Evolutionary conservation across 2,888 invertebrate genomes (phyloP).

Genomic region (Agonopterix heracliana): DNA sequence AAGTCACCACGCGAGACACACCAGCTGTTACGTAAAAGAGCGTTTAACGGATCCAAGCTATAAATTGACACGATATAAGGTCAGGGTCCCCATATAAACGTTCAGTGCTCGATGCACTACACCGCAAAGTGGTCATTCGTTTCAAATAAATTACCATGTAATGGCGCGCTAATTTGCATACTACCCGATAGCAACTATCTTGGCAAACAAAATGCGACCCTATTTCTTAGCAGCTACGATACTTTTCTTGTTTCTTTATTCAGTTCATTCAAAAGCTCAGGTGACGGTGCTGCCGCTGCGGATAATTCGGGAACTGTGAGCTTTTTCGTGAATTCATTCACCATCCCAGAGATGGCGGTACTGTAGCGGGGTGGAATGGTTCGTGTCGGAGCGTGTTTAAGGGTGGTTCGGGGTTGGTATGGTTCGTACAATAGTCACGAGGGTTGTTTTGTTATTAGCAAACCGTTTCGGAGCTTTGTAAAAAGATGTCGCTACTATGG

Average conservation of each 20-base stretch:
- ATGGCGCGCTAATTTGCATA: constrained; percentile 75
- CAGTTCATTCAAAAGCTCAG: constrained; percentile 65
- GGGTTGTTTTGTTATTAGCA: constrained; percentile 18
- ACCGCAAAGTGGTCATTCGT: constrained; percentile 76
- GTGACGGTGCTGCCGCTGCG: constrained; percentile 41
- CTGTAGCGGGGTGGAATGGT: constrained; percentile 25
- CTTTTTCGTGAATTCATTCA: constrained; percentile 50
- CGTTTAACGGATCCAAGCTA: constrained; percentile 64
- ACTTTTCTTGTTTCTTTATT: constrained; percentile 23
- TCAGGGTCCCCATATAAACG: constrained; percentile 73
- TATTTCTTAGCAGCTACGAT: constrained; percentile 26
- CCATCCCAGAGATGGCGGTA: constrained; percentile 65
- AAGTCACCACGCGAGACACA: constrained; percentile 53
- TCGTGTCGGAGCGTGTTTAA: constrained; percentile 18
- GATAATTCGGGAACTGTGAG: constrained; percentile 49
- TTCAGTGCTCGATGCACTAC: constrained; percentile 69
- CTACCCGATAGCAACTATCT: constrained; percentile 38
- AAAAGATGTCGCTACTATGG: constrained; percentile 38
- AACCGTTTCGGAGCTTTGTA: constrained; percentile 17
- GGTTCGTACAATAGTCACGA: constrained; percentile 23
- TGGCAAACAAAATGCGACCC: constrained; percentile 38
- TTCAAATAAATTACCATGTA: constrained; percentile 77
- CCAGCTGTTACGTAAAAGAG: constrained; percentile 71
- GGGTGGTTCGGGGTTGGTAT: constrained; percentile 36
- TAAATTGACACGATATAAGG: constrained; percentile 74